Evolutionary conservation across 1,140 invertebrate genomes (phyloP), one percentile per base, ranked within the genome.

Genomic region (Cyclargus thomasi): DNA sequence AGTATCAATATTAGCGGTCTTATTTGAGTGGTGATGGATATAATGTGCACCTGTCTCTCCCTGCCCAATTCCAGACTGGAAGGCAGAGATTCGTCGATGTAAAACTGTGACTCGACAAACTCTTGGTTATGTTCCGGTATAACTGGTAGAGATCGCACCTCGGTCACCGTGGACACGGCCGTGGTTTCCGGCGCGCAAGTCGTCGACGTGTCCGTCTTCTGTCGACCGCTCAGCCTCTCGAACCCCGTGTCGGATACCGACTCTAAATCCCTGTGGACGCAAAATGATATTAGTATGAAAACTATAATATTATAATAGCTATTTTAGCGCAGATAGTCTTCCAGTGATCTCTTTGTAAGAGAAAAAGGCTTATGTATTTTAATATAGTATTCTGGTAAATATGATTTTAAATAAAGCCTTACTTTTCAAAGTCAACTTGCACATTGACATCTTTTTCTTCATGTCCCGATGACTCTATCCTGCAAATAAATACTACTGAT

Each of bases 201-300:
- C 0, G 80, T 85, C 3, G 80, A 81, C 6, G 65, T 86, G 69
- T 88, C 85, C 11, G 77, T 70, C 70, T 71, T 82, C 65, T 77
- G 65, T 91, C 91, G 70, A 92, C 93, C 63, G 65, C 78, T 91
- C 18, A 96, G 92, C 80, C 95, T 95, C 80, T 97, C 95, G 85
- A 96, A 96, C 72, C 96, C 95, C 0, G 94, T 95, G 75, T 96
- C 95, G 0, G 95, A 95, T 90, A 96, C 95, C 5, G 95, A 96
- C 78, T 96, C 95, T 74, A 94, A 94, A 62, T 93, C 94, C 76
- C 93, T 94, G 81, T 76, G 0, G 8, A 29, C n/a, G n/a, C n/a
- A n/a, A n/a, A n/a, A n/a, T n/a, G n/a, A n/a, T n/a, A n/a, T n/a
- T n/a, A n/a, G n/a, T n/a, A n/a, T n/a, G n/a, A n/a, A n/a, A n/a